Percentiles rank a stretch among this genome's conserved stretches.
Conservation (phyloP, 2,113 vertebrate genomes). For the Dromiciops gliroides region DNA sequence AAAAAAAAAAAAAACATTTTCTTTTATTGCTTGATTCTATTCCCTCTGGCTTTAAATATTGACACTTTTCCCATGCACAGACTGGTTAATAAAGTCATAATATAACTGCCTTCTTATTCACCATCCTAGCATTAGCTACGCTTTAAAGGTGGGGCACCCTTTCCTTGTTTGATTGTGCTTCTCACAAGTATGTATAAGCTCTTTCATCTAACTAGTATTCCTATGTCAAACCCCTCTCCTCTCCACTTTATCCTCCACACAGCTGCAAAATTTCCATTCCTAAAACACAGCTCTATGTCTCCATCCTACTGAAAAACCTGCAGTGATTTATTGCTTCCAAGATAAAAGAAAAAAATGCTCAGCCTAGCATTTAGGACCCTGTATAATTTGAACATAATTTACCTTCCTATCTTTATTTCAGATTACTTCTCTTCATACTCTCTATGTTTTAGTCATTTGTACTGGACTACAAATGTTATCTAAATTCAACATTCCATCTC, state of each 20-base stretch:
- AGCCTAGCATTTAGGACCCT: not conserved
- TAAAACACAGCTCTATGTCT: not conserved
- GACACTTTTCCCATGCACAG: not conserved
- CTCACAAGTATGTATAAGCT: not conserved
- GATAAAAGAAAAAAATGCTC: not conserved
- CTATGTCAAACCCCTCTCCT: too few relatives aligned
- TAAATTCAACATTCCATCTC: not conserved
- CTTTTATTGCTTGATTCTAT: not conserved
- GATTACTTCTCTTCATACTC: not conserved
- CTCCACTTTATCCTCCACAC: not conserved
- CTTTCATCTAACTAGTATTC: too few relatives aligned
- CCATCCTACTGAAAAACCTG: not conserved
- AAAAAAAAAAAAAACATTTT: too few relatives aligned
- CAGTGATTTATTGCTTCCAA: not conserved
- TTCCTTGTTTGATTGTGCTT: not conserved
- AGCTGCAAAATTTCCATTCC: not conserved
- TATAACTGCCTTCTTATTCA: not conserved
- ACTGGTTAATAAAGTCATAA: not conserved
- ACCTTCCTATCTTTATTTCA: not conserved
- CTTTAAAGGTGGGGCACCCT: not conserved
- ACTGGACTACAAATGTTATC: not conserved
- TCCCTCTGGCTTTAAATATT: not conserved
- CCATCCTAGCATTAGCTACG: not conserved
- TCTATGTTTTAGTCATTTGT: not conserved
- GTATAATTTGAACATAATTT: too few relatives aligned